Evolutionary conservation across 2,888 invertebrate species (phyloP), one percentile per base, ranked within the genome.

Genomic region (Pantelozetes paolii): DNA sequence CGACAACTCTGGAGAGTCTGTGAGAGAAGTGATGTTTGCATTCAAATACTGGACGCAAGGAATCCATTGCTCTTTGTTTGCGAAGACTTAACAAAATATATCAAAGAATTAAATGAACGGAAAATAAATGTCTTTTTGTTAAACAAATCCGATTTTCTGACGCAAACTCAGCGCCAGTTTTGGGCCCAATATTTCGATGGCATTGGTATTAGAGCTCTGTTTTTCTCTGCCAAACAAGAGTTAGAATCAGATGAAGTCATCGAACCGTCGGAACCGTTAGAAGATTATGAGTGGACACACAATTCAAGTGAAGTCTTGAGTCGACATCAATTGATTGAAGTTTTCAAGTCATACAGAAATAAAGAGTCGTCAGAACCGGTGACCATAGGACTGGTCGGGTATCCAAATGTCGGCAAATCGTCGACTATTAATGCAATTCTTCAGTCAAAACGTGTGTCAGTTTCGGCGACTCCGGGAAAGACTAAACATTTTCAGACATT

Each of bases 391-490:
- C 72, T 77, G 84, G 96, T 99, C 75, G 99, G 99, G 1, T 99
- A 99, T 84, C 99, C 99, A 0, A 99, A 99, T 86, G 99, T 99
- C 0, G 99, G 99, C n/a, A 99, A 99, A 83, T 98, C 97, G 83
- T 98, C 98, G 76, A 95, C 98, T 11, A 96, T 99, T 75, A 99
- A 99, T 85, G 87, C 94, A 23, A 82, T 99, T 67, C 86, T 98
- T 83, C 88, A 88, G 78, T 87, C 87, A 42, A 98, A 88, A 81
- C 86, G 86, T 80, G 85, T 85, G 0, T 92, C 96, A 0, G 98
- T 99, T 0, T 98, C 98, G 1, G 91, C 96, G 0, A 99, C 98
- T 76, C 99, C 99, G 0, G 99, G 99, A 5, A 96, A 98, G 86
- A 99, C 99, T 0, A 94, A 98, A 79, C 98, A 99, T 83, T 94